Conservation (phyloP, 2,888 invertebrate species). For the Resseliella maxima region DNA sequence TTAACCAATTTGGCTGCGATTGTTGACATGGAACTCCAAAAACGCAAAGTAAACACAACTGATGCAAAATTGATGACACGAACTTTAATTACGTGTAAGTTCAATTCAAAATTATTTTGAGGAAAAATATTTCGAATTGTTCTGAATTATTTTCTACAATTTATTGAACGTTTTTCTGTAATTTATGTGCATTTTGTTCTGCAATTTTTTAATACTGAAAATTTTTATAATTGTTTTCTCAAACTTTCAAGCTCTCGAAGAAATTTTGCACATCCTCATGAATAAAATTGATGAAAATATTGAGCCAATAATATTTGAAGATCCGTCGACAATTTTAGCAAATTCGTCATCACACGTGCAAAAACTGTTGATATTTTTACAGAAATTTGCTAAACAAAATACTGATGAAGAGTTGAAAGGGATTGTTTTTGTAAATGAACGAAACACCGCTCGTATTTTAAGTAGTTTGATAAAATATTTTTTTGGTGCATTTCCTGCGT, state of each 20-base stretch:
- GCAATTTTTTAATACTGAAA: too few species aligned
- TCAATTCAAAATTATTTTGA: too few species aligned
- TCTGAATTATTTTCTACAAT: too few species aligned
- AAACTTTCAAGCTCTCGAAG: background rate
- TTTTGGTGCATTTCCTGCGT: constrained; percentile 68
- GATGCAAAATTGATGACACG: constrained; percentile 58
- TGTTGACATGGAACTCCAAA: constrained; percentile 74
- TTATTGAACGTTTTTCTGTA: too few species aligned
- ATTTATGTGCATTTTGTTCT: too few species aligned
- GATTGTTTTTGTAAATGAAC: constrained; percentile 65
- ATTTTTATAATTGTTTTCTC: background rate
- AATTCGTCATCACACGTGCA: constrained; percentile 76
- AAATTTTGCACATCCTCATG: constrained; percentile 19
- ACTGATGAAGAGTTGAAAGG: constrained; percentile 63
- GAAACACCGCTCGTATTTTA: constrained; percentile 81
- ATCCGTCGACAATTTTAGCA: constrained; percentile 68
- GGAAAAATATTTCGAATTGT: background rate
- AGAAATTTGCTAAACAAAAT: constrained; percentile 60
- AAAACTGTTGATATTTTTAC: constrained; percentile 73
- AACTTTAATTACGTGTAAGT: background rate
- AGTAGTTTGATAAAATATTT: constrained; percentile 75
- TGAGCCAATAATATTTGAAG: constrained; percentile 59
- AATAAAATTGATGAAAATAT: constrained; percentile 65
- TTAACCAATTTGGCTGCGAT: constrained; percentile 72
- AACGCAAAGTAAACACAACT: constrained; percentile 69